A percentile compares a stretch with the other conserved stretches of the same genome.
phyloP scores from a whole-genome alignment of 2,797 vertebrate genomes.

The Cossypha dichroa region DNA sequence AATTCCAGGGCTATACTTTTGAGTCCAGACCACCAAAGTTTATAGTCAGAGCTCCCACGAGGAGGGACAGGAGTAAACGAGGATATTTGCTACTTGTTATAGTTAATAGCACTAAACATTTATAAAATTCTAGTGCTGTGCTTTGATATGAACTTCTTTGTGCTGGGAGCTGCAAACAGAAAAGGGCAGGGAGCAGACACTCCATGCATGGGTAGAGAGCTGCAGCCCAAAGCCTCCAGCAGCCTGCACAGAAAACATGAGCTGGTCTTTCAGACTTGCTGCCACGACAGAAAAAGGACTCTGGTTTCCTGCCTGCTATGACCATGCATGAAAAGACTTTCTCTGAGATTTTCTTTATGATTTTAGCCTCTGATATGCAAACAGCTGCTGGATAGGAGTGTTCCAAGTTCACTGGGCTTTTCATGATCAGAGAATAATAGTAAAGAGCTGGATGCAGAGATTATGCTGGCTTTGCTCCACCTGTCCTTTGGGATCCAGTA shows the following conservation, averaged over 20 bases:
- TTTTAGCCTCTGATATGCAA: not conserved
- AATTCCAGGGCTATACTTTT: not conserved
- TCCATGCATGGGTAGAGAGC: not conserved
- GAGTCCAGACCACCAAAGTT: not conserved
- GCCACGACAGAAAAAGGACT: not conserved
- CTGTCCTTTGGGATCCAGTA: not conserved
- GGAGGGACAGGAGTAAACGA: not conserved
- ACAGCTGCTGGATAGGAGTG: not conserved
- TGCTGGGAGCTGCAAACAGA: not conserved
- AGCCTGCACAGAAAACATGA: not conserved
- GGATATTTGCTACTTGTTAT: not conserved
- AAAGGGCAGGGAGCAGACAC: not conserved
- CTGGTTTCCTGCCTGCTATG: not conserved
- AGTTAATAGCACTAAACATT: not conserved
- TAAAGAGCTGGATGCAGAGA: not conserved
- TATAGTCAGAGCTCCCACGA: not conserved
- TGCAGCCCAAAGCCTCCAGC: not conserved
- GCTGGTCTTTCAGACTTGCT: not conserved
- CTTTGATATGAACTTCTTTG: not conserved
- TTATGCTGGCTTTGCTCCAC: constrained; percentile 15
- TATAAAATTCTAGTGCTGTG: not conserved
- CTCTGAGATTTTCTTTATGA: not conserved
- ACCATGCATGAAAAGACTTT: not conserved
- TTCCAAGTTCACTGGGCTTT: constrained; percentile 4
- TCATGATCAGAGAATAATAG: not conserved